Conservation (phyloP, 1,140 invertebrate genomes). For the Brachionus plicatilis region DNA sequence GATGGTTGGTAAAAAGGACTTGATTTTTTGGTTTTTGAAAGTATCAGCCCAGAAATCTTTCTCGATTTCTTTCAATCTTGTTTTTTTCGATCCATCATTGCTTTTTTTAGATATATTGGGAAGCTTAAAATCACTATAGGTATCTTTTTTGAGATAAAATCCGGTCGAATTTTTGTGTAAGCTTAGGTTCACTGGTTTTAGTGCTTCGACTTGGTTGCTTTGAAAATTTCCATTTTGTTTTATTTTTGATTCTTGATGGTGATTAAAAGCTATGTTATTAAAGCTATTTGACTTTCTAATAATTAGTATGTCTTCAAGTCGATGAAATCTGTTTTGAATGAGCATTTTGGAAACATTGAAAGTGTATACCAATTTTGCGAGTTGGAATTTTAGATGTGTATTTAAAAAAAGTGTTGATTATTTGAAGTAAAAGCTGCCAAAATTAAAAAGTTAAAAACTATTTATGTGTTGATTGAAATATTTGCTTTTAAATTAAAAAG, state of each 20-base stretch:
- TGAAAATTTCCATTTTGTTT: background rate
- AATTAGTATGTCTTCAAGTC: background rate
- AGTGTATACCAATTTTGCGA: background rate
- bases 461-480: background rate
- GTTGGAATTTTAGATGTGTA: background rate
- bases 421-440: background rate
- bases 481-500: conserved; percentile 1
- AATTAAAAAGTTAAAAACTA: background rate
- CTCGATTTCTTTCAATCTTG: background rate
- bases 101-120: background rate
- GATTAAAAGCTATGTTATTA: background rate
- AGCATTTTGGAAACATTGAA: background rate
- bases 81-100: background rate
- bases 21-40: background rate
- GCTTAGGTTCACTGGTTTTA: background rate
- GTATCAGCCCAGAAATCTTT: background rate
- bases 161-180: background rate
- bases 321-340: background rate
- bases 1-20: background rate
- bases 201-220: background rate
- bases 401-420: background rate
- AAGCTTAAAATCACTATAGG: background rate
- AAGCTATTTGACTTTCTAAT: background rate
- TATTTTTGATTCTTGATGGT: background rate
- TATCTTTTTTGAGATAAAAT: conserved; percentile 3